Evolutionary conservation across 2,797 vertebrate genomes (phyloP).

Genomic region (Chelonia mydas): DNA sequence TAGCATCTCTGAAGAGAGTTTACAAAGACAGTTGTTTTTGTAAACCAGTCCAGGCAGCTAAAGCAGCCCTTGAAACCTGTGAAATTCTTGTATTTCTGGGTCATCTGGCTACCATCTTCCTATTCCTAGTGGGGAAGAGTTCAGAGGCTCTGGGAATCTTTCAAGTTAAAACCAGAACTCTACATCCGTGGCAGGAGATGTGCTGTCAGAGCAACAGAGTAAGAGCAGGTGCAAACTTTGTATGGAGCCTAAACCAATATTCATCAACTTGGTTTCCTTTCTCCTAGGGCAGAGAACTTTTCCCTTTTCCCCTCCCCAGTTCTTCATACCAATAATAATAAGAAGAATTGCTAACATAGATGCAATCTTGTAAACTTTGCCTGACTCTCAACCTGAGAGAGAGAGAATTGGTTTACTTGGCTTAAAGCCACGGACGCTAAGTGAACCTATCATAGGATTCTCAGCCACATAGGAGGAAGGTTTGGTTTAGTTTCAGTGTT

Average conservation of each 20-base stretch:
- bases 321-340: background rate
- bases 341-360: background rate
- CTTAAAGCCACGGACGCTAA: constrained; percentile 30
- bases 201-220: background rate
- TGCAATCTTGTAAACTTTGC: background rate
- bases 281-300: background rate
- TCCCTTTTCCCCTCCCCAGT: background rate
- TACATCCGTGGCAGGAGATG: background rate
- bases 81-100: background rate
- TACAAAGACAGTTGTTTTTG: background rate
- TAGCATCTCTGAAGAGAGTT: background rate
- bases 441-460: constrained; percentile 38
- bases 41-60: background rate
- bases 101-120: background rate
- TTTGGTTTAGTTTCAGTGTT: constrained; percentile 58
- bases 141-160: background rate
- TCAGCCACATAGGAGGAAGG: constrained; percentile 31
- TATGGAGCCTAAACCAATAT: background rate
- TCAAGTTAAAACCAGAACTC: background rate
- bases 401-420: constrained; percentile 49
- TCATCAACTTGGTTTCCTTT: background rate
- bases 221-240: background rate
- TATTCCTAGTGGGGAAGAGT: background rate
- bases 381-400: background rate
- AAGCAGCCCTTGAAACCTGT: background rate